A percentile compares a stretch with the other conserved stretches of the same genome.
phyloP scores from a whole-genome alignment of 1,140 invertebrate genomes.

The Drosophila asahinai region DNA sequence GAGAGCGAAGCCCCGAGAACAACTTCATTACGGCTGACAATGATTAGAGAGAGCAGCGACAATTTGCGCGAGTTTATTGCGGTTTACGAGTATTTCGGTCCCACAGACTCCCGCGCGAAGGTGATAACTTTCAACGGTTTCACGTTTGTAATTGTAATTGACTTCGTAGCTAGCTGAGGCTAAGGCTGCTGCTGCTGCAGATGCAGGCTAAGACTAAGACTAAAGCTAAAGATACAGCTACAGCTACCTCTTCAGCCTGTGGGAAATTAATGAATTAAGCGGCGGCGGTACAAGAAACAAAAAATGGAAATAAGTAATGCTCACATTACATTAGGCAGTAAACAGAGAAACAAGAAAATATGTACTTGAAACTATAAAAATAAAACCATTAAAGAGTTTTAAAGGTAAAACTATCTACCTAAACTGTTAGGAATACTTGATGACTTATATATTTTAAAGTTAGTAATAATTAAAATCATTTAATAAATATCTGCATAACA shows the following conservation, averaged over 20 bases:
- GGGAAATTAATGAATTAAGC: slow-evolving; percentile 82
- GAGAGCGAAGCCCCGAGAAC: slow-evolving; percentile 26
- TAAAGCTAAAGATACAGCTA: slow-evolving; percentile 5
- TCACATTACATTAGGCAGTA: slow-evolving; percentile 73
- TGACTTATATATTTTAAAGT: not conserved
- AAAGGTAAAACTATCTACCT: not conserved
- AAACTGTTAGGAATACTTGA: not conserved
- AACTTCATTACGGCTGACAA: slow-evolving; percentile 51
- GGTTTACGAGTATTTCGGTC: slow-evolving; percentile 45
- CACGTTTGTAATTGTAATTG: slow-evolving; percentile 78
- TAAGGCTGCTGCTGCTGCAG: slow-evolving; percentile 12
- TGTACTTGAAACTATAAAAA: not conserved
- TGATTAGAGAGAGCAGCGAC: slow-evolving; percentile 55
- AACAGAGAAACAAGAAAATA: slow-evolving; percentile 1
- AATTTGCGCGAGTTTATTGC: slow-evolving; percentile 58
- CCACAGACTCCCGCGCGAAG: slow-evolving; percentile 62
- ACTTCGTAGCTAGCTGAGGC: slow-evolving; percentile 45
- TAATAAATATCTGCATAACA: not conserved
- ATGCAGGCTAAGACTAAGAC: not conserved
- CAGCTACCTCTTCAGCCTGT: slow-evolving; percentile 55
- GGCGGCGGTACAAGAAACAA: slow-evolving; percentile 54
- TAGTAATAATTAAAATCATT: not conserved
- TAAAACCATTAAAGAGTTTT: not conserved
- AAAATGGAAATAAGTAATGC: slow-evolving; percentile 81
- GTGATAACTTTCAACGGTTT: slow-evolving; percentile 83